Evolutionary conservation across 2,113 vertebrate species (phyloP).

Genomic region (Brachyhypopomus gauderio): DNA sequence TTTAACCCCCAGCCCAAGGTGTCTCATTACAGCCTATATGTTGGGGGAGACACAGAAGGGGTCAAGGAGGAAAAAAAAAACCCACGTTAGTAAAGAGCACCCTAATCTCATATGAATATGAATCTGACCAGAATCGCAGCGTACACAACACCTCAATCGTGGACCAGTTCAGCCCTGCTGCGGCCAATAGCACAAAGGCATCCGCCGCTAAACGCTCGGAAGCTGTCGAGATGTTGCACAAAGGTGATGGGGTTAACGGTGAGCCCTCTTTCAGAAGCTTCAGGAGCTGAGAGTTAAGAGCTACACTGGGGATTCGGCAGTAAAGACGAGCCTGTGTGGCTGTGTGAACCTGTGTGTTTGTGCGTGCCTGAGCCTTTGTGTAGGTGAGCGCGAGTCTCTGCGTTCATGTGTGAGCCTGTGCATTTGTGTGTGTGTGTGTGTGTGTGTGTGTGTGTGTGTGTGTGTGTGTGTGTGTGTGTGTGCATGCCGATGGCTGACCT

Average conservation of each 20-base stretch:
- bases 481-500: slow-evolving; percentile 34
- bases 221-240: background rate
- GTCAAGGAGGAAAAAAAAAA: slow-evolving; percentile 28
- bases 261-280: background rate
- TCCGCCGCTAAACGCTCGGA: background rate
- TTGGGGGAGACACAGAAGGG: slow-evolving; percentile 23
- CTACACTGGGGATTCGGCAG: background rate
- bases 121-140: slow-evolving; percentile 15
- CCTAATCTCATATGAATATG: slow-evolving; percentile 41
- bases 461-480: background rate
- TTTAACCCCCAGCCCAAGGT: slow-evolving; percentile 57
- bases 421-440: too few species aligned
- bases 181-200: slow-evolving; percentile 5
- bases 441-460: background rate
- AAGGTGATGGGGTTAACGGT: slow-evolving; percentile 30
- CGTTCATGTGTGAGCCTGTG: too few species aligned
- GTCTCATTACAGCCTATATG: slow-evolving; percentile 54
- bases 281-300: background rate
- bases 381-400: too few species aligned
- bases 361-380: background rate
- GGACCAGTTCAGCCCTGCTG: slow-evolving; percentile 10
- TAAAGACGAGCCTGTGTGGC: background rate
- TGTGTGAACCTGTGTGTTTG: background rate
- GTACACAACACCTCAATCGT: slow-evolving; percentile 13
- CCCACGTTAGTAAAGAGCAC: slow-evolving; percentile 5